Conservation (phyloP, 1,140 invertebrate genomes). For the Chionoecetes opilio region DNA sequence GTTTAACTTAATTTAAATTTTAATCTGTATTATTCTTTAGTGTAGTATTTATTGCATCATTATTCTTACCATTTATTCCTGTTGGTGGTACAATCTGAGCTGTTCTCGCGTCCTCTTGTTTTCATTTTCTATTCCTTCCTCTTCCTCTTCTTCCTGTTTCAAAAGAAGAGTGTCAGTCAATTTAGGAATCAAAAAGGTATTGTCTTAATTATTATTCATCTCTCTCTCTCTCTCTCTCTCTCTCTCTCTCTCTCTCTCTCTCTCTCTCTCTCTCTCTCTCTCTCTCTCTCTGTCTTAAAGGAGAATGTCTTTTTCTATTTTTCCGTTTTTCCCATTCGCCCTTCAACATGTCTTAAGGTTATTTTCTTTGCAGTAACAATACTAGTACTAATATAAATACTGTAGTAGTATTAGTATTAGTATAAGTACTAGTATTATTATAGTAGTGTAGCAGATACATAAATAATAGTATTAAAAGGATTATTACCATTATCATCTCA, state of each 20-base stretch:
- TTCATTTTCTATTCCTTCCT: not conserved
- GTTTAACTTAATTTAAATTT: too few species aligned
- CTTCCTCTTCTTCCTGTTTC: not conserved
- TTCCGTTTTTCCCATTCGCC: too few species aligned
- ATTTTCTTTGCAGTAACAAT: too few species aligned
- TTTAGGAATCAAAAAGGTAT: too few species aligned
- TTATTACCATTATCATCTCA: not conserved
- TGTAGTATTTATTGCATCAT: too few species aligned
- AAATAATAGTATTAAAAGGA: too few species aligned
- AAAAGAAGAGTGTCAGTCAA: not conserved
- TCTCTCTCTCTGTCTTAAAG: not conserved
- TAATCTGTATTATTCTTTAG: too few species aligned
- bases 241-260: conserved; percentile 9
- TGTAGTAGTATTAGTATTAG: not conserved
- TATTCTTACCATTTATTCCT: too few species aligned
- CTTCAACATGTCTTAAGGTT: too few species aligned
- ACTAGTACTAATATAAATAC: not conserved
- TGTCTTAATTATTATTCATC: not conserved
- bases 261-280: conserved; percentile 25
- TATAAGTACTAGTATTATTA: not conserved
- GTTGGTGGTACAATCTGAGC: too few species aligned
- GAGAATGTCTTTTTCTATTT: too few species aligned
- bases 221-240: conserved; percentile 23
- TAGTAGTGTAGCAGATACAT: not conserved
- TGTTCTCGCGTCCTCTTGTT: not conserved